Evolutionary conservation across 2,797 vertebrate species (phyloP).

Genomic region (Kryptolebias ocellatus): DNA sequence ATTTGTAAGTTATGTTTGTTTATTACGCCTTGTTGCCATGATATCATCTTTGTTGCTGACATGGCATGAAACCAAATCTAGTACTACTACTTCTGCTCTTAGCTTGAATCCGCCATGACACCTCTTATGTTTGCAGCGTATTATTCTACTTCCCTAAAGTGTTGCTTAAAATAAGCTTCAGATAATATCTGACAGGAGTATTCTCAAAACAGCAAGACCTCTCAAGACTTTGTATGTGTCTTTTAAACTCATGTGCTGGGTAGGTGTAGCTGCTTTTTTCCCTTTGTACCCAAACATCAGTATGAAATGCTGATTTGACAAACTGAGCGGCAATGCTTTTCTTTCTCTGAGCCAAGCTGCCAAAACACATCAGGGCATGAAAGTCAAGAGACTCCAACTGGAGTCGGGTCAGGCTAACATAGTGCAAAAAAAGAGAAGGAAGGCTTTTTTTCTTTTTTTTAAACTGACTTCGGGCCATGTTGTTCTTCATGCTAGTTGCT

Average conservation of each 20-base stretch:
- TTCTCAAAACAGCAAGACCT: conserved; percentile 9
- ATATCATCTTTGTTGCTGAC: no score
- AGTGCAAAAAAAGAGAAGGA: not conserved
- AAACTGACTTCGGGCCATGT: no score
- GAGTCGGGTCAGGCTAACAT: not conserved
- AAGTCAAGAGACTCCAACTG: conserved; percentile 1
- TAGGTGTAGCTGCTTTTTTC: no score
- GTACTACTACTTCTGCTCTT: no score
- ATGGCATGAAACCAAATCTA: no score
- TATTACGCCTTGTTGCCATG: no score
- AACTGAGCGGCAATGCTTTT: conserved; percentile 15
- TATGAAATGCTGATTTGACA: conserved; percentile 32
- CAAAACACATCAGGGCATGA: conserved; percentile 18
- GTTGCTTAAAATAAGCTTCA: conserved; percentile 6
- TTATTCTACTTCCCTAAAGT: conserved; percentile 3
- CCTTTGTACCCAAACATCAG: conserved; percentile 15
- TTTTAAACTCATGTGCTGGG: not conserved
- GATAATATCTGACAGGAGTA: not conserved
- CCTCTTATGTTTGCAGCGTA: not conserved
- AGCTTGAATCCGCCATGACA: conserved; percentile 6
- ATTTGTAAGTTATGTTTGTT: no score
- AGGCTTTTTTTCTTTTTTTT: not conserved
- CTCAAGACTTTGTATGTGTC: not conserved
- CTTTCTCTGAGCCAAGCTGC: conserved; percentile 28
- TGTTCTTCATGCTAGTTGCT: not conserved